Percentiles rank a stretch among this genome's conserved stretches.
Evolutionary conservation across 2,113 vertebrate genomes (phyloP).

Genomic region (Lichenostomus cassidix): DNA sequence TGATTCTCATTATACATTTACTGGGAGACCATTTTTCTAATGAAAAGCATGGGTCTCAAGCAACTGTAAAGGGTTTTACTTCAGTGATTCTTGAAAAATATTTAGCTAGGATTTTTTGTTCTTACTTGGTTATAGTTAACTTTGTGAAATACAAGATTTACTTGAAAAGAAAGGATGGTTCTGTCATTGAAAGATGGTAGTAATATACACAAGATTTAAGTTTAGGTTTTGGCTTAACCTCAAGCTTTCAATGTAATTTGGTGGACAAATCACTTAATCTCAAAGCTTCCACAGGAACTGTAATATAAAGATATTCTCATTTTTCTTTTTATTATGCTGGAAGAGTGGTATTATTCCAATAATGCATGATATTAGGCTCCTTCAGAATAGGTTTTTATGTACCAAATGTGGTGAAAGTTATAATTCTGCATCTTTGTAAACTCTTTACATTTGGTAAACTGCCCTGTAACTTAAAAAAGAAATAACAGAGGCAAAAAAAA

Average conservation of each 20-base stretch:
- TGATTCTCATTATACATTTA: background rate
- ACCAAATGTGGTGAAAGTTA: background rate
- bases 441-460: background rate
- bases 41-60: background rate
- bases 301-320: background rate
- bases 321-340: background rate
- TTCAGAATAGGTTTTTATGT: background rate
- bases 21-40: background rate
- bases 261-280: background rate
- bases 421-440: background rate
- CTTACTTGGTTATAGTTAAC: background rate
- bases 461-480: background rate
- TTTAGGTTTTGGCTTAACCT: background rate
- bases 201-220: background rate
- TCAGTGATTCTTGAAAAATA: background rate
- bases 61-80: background rate
- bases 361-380: background rate
- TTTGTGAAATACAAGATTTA: background rate
- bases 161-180: background rate
- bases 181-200: background rate
- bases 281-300: background rate
- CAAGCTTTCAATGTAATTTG: background rate
- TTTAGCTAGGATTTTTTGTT: background rate
- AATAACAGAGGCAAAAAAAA: background rate
- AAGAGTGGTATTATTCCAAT: background rate